Conservation (phyloP, 92 coral and sea anemone genomes). For the Epizoanthus fatuus region DNA sequence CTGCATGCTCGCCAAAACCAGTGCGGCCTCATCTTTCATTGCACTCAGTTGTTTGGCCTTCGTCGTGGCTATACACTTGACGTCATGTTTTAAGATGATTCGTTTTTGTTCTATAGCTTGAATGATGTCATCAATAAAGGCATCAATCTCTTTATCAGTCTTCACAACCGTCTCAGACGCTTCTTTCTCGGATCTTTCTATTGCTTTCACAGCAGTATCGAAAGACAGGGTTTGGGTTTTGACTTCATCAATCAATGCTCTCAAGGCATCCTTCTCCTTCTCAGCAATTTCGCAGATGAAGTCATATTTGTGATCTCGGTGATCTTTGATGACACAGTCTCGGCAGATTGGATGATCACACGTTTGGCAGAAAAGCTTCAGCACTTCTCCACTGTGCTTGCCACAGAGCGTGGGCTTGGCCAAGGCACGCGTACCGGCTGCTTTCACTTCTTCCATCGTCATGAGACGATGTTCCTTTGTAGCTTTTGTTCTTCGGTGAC, state of each 20-base stretch:
- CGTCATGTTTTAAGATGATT: conserved; percentile 30
- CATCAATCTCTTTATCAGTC: conserved; percentile 46
- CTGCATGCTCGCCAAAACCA: conserved; percentile 40
- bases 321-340: conserved; percentile 80
- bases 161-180: conserved; percentile 3
- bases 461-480: conserved; percentile 57
- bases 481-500: conserved; percentile 63
- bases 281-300: conserved; percentile 72
- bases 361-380: conserved; percentile 79
- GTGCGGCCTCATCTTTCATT: conserved; percentile 44
- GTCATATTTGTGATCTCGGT: conserved; percentile 72
- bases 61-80: not conserved
- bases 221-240: not conserved
- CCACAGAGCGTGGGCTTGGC: conserved; percentile 66
- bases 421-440: conserved; percentile 53
- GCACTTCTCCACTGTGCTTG: conserved; percentile 70
- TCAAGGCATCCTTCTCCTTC: conserved; percentile 37
- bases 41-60: conserved; percentile 52
- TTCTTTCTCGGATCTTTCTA: conserved; percentile 10
- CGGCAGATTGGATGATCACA: conserved; percentile 76
- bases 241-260: conserved; percentile 18
- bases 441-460: conserved; percentile 66
- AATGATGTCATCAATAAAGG: conserved; percentile 50
- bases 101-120: conserved; percentile 45
- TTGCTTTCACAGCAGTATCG: conserved; percentile 8